Conservation (phyloP, 92 coral and sea anemone genomes). For the Blastomussa wellsi region DNA sequence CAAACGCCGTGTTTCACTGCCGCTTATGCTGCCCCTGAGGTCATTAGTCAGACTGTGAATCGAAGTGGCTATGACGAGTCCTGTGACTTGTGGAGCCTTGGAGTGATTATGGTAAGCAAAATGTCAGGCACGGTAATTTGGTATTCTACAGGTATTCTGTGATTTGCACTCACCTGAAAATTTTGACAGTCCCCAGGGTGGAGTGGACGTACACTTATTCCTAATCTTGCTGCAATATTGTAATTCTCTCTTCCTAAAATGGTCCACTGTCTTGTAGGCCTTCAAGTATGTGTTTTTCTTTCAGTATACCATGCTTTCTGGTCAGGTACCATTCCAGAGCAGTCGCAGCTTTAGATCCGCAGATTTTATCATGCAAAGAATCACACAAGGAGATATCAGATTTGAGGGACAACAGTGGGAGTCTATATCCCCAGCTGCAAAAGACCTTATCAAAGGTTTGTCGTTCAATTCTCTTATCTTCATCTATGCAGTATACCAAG, state of each 20-base stretch:
- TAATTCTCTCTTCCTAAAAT: neutral
- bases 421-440: constrained; percentile 88
- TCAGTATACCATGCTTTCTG: constrained; percentile 99
- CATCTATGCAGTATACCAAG: too few species aligned
- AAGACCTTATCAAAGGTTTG: constrained; percentile 90
- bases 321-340: constrained; percentile 98
- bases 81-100: constrained; percentile 98
- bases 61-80: constrained; percentile 92
- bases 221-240: too few species aligned
- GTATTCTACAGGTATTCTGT: too few species aligned
- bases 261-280: too few species aligned
- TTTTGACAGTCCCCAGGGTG: too few species aligned
- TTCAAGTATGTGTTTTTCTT: neutral
- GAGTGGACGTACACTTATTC: too few species aligned
- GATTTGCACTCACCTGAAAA: too few species aligned
- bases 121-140: neutral
- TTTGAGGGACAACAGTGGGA: constrained; percentile 98
- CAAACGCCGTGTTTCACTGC: constrained; percentile 97
- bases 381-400: constrained; percentile 91
- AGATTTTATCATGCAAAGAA: constrained; percentile 92
- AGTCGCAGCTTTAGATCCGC: constrained; percentile 90
- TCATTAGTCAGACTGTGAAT: constrained; percentile 74
- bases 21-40: constrained; percentile 96
- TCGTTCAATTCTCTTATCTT: neutral
- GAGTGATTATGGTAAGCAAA: constrained; percentile 91